A percentile compares a stretch with the other conserved stretches of the same genome.
Conservation (phyloP, 2,888 invertebrate species). For the Amorpha juglandis region DNA sequence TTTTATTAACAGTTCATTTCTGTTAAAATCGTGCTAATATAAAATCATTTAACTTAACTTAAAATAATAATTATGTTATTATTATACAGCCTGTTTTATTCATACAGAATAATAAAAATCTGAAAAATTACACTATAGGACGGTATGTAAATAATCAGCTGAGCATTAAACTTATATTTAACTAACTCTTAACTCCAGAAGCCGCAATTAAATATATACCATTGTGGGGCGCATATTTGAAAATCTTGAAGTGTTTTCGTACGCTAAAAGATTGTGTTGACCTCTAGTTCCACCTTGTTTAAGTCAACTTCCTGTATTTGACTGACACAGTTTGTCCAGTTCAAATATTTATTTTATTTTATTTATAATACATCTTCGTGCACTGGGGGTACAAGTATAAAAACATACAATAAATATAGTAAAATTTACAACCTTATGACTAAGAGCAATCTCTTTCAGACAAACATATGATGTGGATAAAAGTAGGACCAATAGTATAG, state of each 20-base stretch:
- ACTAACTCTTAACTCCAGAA: constrained; percentile 7
- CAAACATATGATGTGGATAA: too few relatives aligned
- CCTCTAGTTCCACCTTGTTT: constrained; percentile 27
- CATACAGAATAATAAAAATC: neutral
- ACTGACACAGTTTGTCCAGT: constrained; percentile 27
- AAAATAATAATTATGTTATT: neutral
- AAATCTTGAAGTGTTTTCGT: constrained; percentile 16
- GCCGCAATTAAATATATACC: constrained; percentile 3
- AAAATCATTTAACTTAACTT: too few relatives aligned
- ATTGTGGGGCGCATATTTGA: constrained; percentile 16
- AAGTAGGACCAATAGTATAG: too few relatives aligned
- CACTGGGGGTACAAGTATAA: too few relatives aligned
- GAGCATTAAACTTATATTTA: neutral
- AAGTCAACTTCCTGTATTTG: constrained; percentile 29
- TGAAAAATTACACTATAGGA: neutral
- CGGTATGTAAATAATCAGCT: neutral
- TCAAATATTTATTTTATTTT: neutral
- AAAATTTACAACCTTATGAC: too few relatives aligned
- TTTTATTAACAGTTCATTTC: too few relatives aligned
- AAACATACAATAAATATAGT: neutral
- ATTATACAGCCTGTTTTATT: neutral
- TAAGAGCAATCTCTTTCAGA: too few relatives aligned
- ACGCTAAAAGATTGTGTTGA: constrained; percentile 24
- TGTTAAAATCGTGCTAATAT: too few relatives aligned
- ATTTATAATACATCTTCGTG: too few relatives aligned